Base-by-base conservation (phyloP, 2,113 vertebrate genomes). In the Platichthys flesus region DNA sequence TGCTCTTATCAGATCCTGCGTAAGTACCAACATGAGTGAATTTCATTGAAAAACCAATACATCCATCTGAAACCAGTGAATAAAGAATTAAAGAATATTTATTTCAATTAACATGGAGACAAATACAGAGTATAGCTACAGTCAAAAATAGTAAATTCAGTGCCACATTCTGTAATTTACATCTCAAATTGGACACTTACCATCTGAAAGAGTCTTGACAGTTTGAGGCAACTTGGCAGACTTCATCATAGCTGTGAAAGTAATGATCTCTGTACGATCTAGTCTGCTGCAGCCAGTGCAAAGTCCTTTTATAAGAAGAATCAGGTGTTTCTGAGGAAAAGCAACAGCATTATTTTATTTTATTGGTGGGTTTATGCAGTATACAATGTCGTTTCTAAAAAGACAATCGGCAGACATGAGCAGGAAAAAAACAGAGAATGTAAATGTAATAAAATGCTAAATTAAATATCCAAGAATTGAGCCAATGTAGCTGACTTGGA, bases 191-290 rank as follows among this genome's bases (percentile, higher is more conserved):
- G 14, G 18, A 61, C 8, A 49, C 94, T 87, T 80, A 98, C 98
- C 98, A 67, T 99, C 98, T 62, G 98, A 99, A 73, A 99, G 97
- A 0, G 98, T 99, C 94, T 97, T 99, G 88, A 99, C 92, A 2
- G 98, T 99, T 88, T 98, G 97, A 55, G 98, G 98, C 88, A 99
- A 94, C 91, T 98, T 99, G 84, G 98, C 97, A 1, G 98, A 99
- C 81, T 99, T 99, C 98, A 99, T 99, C 98, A 99, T 99, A 0
- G 98, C 98, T 12, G 98, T 99, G 84, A 99, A 99, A 24, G 98
- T 99, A 79, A 99, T 99, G 51, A 99, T 99, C 85, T 99, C 98
- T 0, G 98, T 99, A 45, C 98, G 94, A 89, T 99, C 98, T 62
- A 99, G 91, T 78, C 97, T 96, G 93, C 98, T 99, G 90, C 96